Conservation (phyloP, 2,113 vertebrate genomes). For the Pelvicachromis taeniatus region DNA sequence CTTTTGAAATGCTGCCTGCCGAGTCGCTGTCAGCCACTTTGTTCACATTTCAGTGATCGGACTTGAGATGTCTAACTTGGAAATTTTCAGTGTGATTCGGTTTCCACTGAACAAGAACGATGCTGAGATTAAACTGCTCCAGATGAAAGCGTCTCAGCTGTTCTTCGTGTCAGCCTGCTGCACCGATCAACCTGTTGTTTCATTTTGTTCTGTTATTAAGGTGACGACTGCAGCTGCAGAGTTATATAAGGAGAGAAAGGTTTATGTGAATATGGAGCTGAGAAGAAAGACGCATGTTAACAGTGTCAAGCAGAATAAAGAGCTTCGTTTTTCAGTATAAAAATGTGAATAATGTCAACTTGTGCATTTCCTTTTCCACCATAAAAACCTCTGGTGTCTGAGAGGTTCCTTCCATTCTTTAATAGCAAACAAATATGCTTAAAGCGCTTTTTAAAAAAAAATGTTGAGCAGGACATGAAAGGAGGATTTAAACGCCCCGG, state of each 20-base stretch:
- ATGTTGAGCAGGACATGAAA: neutral
- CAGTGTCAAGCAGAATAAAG: neutral
- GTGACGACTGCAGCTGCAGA: neutral
- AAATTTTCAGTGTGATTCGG: neutral
- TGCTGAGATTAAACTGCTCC: neutral
- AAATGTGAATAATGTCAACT: neutral
- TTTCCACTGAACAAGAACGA: neutral
- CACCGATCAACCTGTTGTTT: neutral
- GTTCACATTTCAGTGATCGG: neutral
- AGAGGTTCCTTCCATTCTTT: neutral
- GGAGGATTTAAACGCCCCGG: neutral
- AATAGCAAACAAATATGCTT: neutral
- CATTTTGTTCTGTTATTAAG: neutral
- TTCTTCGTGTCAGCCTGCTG: rapidly evolving
- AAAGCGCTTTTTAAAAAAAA: neutral
- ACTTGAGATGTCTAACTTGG: neutral
- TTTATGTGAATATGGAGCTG: rapidly evolving
- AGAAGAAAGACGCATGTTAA: neutral
- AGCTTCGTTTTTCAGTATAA: neutral
- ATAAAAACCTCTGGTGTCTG: rapidly evolving
- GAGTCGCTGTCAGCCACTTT: neutral
- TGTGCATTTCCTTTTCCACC: neutral
- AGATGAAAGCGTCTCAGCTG: neutral
- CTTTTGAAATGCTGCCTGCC: neutral
- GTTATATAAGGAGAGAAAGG: neutral